Evolutionary conservation across 2,797 vertebrate genomes (phyloP).

Genomic region (Odontamblyopus lacepedii): DNA sequence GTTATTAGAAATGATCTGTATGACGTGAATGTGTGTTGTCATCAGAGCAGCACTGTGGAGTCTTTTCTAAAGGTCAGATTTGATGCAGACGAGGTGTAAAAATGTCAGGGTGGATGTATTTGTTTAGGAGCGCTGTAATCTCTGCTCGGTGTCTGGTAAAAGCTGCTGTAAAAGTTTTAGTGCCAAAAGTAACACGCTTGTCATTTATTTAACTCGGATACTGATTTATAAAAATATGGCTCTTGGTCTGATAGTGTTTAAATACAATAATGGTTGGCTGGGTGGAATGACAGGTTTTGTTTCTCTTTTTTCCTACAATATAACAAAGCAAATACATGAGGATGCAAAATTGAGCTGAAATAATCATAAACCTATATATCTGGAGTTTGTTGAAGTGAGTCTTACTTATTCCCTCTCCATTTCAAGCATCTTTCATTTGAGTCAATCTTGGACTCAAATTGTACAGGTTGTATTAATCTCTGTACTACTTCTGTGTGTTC

Average conservation of each 20-base stretch:
- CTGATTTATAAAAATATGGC: constrained; percentile 25
- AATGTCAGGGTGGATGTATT: constrained; percentile 48
- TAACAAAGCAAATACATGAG: not conserved
- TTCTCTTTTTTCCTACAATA: no score
- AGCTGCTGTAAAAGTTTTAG: constrained; percentile 49
- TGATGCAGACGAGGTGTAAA: constrained; percentile 50
- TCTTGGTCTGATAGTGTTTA: constrained; percentile 14
- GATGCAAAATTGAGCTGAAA: not conserved
- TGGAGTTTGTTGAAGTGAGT: no score
- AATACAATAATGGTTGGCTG: not conserved
- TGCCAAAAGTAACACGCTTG: constrained; percentile 33
- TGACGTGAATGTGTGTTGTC: constrained; percentile 10
- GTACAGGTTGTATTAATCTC: no score
- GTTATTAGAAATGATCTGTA: not conserved
- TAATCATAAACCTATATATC: not conserved
- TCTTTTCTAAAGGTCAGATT: constrained; percentile 64
- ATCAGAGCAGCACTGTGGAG: constrained; percentile 26
- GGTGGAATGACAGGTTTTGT: not conserved
- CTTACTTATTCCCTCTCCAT: no score
- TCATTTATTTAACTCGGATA: constrained; percentile 22
- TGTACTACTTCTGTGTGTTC: no score
- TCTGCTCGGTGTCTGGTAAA: constrained; percentile 50
- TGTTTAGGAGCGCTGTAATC: constrained; percentile 66
- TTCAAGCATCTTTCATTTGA: no score
- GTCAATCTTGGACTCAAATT: no score